phyloP scores from a whole-genome alignment of 2,888 invertebrate species.

The Cheilosia vernalis region DNA sequence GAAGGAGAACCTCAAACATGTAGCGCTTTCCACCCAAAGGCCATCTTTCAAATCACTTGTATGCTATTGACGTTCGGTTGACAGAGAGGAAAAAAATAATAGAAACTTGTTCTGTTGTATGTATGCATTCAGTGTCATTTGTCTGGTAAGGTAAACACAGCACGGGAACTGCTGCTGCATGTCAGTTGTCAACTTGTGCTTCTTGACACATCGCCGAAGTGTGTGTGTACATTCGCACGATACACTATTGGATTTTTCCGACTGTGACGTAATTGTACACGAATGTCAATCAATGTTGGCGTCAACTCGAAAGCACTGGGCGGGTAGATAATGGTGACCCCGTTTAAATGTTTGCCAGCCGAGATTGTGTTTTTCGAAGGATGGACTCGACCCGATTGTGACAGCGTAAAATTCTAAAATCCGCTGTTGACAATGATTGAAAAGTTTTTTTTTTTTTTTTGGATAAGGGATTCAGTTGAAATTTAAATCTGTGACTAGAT shows the following conservation, averaged over 20 bases:
- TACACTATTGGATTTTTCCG: conserved; percentile 20
- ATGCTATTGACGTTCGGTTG: conserved; percentile 10
- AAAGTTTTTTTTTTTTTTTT: too few relatives aligned
- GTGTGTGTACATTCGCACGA: conserved; percentile 8
- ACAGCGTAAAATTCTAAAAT: conserved; percentile 25
- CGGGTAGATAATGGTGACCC: conserved; percentile 3
- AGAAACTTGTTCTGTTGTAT: too few relatives aligned
- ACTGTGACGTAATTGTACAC: conserved; percentile 24
- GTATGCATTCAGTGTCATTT: too few relatives aligned
- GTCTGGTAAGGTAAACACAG: too few relatives aligned
- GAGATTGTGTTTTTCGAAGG: neutral
- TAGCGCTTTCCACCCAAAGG: neutral
- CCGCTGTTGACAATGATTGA: neutral
- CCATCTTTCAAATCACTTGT: conserved; percentile 4
- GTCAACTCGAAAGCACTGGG: conserved; percentile 8
- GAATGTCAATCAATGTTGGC: conserved; percentile 38
- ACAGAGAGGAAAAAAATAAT: neutral
- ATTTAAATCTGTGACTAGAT: too few relatives aligned
- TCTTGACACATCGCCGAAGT: neutral
- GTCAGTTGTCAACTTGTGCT: neutral
- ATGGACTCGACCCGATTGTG: conserved; percentile 35
- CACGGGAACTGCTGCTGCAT: too few relatives aligned
- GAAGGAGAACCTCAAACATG: neutral
- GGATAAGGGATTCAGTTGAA: too few relatives aligned
- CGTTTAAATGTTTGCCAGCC: conserved; percentile 15